Conservation (phyloP, 2,797 vertebrate species). For the Oryzias sinensis region DNA sequence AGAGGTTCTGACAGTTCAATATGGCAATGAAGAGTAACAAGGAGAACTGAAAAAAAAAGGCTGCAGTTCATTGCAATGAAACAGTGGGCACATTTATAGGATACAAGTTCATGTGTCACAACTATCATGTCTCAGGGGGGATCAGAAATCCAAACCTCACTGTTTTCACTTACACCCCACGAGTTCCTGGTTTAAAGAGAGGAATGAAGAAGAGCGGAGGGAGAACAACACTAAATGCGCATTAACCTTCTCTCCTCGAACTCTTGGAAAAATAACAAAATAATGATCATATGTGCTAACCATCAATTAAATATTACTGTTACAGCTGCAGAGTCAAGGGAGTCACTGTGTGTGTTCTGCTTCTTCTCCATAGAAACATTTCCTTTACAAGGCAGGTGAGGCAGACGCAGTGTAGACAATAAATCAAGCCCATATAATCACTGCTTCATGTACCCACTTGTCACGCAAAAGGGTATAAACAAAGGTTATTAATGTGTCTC, state of each 20-base stretch:
- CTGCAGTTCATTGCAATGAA: constrained; percentile 4
- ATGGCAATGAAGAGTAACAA: not conserved
- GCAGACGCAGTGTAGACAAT: constrained; percentile 32
- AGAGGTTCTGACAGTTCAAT: not conserved
- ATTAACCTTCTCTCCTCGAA: constrained; percentile 45
- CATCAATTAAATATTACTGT: constrained; percentile 61
- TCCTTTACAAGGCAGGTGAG: constrained; percentile 34
- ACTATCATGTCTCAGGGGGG: constrained; percentile 26
- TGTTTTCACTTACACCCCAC: constrained; percentile 31
- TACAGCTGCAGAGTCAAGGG: constrained; percentile 46
- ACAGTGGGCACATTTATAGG: constrained; percentile 6
- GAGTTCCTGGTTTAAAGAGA: constrained; percentile 36
- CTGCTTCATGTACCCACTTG: constrained; percentile 39
- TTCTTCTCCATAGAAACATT: constrained; percentile 46
- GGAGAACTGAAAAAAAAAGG: not conserved
- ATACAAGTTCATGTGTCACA: constrained; percentile 40
- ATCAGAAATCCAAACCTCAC: constrained; percentile 17
- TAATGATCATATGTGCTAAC: constrained; percentile 61
- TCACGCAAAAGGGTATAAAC: constrained; percentile 47
- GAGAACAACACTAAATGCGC: constrained; percentile 36
- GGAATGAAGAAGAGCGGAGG: not conserved
- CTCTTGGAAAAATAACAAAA: constrained; percentile 69
- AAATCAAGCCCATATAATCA: constrained; percentile 54
- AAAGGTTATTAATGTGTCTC: constrained; percentile 49
- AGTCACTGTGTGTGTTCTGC: constrained; percentile 32